Evolutionary conservation across 2,113 vertebrate genomes (phyloP).

Genomic region (Phoenicopterus ruber): DNA sequence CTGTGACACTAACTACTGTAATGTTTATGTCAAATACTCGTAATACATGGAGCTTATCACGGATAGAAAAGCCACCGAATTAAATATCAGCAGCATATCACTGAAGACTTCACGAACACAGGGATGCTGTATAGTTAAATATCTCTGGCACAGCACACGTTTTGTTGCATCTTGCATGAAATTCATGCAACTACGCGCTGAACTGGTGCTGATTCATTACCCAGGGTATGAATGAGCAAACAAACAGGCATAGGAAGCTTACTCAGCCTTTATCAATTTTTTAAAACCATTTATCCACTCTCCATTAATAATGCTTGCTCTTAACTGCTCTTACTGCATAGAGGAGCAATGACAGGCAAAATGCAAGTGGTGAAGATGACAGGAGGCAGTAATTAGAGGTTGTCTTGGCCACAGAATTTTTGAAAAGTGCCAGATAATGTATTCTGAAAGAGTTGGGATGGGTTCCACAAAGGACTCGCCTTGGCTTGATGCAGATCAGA

Average conservation of each 20-base stretch:
- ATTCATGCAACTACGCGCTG: background rate
- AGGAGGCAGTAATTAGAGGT: background rate
- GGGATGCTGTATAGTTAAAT: background rate
- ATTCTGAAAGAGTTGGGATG: background rate
- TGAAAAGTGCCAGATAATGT: background rate
- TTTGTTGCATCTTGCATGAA: background rate
- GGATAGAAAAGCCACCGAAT: background rate
- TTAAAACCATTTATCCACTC: background rate
- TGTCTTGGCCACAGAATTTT: background rate
- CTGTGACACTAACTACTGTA: background rate
- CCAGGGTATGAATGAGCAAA: background rate
- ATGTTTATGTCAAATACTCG: background rate
- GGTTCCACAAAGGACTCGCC: background rate
- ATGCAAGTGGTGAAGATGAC: background rate
- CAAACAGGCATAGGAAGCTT: background rate
- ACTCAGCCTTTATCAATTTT: background rate
- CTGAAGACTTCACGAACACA: background rate
- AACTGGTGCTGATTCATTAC: slow-evolving; percentile 23
- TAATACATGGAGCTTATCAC: background rate
- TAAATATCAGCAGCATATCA: background rate
- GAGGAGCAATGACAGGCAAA: background rate
- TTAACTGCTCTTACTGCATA: background rate
- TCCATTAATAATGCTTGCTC: background rate
- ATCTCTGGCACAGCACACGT: background rate
- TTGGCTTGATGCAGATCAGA: background rate